Evolutionary conservation across 2,888 invertebrate species (phyloP).

Genomic region (Polyommatus icarus): DNA sequence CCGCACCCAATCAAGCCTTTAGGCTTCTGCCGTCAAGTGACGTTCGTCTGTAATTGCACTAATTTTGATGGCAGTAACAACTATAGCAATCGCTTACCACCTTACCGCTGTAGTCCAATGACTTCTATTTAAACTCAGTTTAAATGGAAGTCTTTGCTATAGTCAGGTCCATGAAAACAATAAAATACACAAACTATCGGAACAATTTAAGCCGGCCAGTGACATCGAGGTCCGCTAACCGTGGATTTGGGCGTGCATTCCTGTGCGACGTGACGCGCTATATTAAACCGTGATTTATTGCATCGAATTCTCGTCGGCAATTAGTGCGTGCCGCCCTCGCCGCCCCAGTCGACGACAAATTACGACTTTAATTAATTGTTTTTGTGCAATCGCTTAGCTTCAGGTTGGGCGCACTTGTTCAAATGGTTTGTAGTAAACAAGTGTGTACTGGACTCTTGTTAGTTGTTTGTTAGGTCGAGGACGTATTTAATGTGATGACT

Average conservation of each 20-base stretch:
- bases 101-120: too few relatives aligned
- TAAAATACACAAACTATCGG: neutral
- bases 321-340: constrained; percentile 72
- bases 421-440: neutral
- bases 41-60: too few relatives aligned
- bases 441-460: neutral
- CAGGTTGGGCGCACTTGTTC: neutral
- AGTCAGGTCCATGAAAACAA: too few relatives aligned
- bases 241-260: constrained; percentile 73
- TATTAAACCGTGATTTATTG: constrained; percentile 79
- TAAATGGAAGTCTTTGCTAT: too few relatives aligned
- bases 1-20: too few relatives aligned
- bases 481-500: too few relatives aligned
- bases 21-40: too few relatives aligned
- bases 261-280: constrained; percentile 69
- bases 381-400: constrained; percentile 30
- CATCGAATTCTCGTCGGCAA: constrained; percentile 78
- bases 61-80: too few relatives aligned
- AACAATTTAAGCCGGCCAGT: constrained; percentile 34
- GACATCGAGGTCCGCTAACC: constrained; percentile 44
- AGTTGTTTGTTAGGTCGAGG: too few relatives aligned
- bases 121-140: too few relatives aligned
- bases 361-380: constrained; percentile 39
- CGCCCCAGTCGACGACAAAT: constrained; percentile 30
- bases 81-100: too few relatives aligned